These are phyloP conservation scores for Hipposideros larvatus DNA, from an alignment of 2,797 vertebrate genomes.

Conservation along the genomic window DNA sequence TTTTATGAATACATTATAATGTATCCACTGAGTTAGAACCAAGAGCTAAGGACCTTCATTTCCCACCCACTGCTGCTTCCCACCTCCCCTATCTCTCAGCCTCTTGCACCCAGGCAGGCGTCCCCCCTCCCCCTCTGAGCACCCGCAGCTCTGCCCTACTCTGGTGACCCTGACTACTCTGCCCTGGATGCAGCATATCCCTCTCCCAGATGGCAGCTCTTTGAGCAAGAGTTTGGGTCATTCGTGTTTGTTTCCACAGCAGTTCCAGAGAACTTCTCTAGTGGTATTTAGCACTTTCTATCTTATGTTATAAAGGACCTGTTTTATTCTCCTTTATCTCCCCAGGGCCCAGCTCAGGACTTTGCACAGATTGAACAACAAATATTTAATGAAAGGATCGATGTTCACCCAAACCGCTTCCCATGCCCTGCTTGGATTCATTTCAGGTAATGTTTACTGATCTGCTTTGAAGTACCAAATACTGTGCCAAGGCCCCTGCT, in stretches of 20 bases:
- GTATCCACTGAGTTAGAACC: background rate
- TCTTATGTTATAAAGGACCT: background rate
- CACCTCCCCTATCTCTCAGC: background rate
- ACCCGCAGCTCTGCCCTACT: background rate
- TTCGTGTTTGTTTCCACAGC: background rate
- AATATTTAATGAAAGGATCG: constrained; percentile 46
- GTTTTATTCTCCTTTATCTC: constrained; percentile 11
- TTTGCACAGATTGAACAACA: constrained; percentile 26
- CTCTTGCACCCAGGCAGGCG: background rate
- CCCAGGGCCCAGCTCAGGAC: background rate
- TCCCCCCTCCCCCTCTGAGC: background rate
- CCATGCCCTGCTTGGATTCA: background rate
- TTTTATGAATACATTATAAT: background rate
- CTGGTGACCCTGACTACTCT: background rate
- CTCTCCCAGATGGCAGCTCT: background rate
- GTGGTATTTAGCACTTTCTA: background rate
- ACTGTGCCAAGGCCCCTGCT: background rate
- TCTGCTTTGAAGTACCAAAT: constrained; percentile 17
- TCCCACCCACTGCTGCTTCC: background rate
- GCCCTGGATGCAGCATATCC: background rate
- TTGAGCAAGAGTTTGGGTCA: background rate
- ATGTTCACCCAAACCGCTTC: constrained; percentile 24
- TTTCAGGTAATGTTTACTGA: constrained; percentile 53
- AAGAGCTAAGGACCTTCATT: background rate
- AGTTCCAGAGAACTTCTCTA: background rate